Base-by-base conservation (phyloP, 2,888 invertebrate genomes). In the Tachystola acroxantha region DNA sequence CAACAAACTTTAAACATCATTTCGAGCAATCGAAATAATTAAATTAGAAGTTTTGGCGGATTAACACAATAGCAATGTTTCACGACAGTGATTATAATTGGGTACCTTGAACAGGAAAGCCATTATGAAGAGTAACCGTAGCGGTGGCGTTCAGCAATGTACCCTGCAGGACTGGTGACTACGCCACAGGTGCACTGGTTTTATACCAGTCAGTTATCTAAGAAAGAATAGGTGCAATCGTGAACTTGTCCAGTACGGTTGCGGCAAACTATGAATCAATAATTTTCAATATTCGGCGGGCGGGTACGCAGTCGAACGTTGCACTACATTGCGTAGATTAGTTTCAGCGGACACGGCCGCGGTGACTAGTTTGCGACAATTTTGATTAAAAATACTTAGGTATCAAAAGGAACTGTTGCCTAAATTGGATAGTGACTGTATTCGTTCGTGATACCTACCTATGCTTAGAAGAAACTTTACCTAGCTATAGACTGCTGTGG, bases 241-340 rank as follows among this genome's bases (percentile, higher is more conserved):
- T 70, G 67, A 70, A 66, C 67, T 71, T 71, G 73, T 65, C 59
- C 54, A 63, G 42, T 45, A 46, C 48, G 53, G 66, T 84, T 85
- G 82, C 81, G 46, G 72, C 76, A 76, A 70, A 70, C 71, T 78
- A 81, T 82, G 82, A 79, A 80, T 78, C 81, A 81, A 85, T 80
- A 77, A 76, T 82, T 84, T 78, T 79, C 74, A 74, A 74, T 81
- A 68, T 81, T 78, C 53, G 68, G 59, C 56, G 44, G n/a, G 36
- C 39, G 50, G 51, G 53, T 68, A 79, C 75, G 74, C 71, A 72
- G 63, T 54, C 61, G 52, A 60, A 60, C 65, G 64, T 65, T 68
- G 55, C 62, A 64, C 54, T 53, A 37, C 44, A 51, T 75, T 75
- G 76, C 75, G 74, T 73, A 68, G 51, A 39, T 45, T 38, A 39